Percentiles rank a stretch among this genome's conserved stretches.
Evolutionary conservation across 2,888 invertebrate species (phyloP).

Genomic region (Tachystola acroxantha): DNA sequence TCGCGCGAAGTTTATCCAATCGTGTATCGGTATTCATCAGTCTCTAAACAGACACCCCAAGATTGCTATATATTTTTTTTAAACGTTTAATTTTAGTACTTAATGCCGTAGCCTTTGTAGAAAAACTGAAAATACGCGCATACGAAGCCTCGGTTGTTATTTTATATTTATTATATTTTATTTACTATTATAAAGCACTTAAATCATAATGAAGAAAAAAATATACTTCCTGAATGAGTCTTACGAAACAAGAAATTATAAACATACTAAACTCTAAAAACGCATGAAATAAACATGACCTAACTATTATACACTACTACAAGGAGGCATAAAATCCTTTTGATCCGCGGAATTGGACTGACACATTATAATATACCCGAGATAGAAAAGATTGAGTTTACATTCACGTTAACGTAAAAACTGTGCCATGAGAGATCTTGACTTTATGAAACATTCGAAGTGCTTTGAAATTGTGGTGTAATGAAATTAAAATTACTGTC

Average conservation of each 20-base stretch:
- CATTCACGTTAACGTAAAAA: conserved; percentile 6
- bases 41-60: too few species aligned
- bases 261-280: background rate
- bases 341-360: conserved; percentile 7
- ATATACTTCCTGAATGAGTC: background rate
- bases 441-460: background rate
- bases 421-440: conserved; percentile 1
- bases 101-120: too few species aligned
- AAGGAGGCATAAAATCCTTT: conserved; percentile 3
- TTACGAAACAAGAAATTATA: conserved; percentile 1
- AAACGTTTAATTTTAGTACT: too few species aligned
- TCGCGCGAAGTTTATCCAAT: too few species aligned
- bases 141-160: too few species aligned
- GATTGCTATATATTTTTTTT: too few species aligned
- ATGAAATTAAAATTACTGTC: too few species aligned
- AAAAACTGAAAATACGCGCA: too few species aligned
- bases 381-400: background rate
- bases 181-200: too few species aligned
- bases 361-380: conserved; percentile 4
- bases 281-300: conserved; percentile 3
- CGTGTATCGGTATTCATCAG: too few species aligned
- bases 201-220: background rate
- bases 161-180: too few species aligned
- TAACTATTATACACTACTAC: background rate
- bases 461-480: background rate